Evolutionary conservation across 2,797 vertebrate genomes (phyloP).

Genomic region (Kryptopterus vitreolus): DNA sequence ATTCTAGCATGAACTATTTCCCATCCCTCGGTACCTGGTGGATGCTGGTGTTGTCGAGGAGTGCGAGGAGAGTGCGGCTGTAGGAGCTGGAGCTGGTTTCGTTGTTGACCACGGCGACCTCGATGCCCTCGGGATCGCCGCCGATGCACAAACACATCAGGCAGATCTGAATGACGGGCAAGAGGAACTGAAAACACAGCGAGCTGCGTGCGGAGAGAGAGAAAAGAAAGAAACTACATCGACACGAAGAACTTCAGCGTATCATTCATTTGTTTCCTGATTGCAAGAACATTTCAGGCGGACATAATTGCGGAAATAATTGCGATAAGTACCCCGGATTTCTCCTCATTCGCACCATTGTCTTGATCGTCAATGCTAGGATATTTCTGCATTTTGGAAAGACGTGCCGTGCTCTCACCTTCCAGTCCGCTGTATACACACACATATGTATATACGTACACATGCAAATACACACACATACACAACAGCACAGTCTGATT

Average conservation of each 20-base stretch:
- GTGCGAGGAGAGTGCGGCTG: constrained; percentile 70
- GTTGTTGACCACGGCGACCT: constrained; percentile 79
- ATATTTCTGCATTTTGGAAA: constrained; percentile 79
- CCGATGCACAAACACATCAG: constrained; percentile 79
- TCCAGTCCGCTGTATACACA: constrained; percentile 71
- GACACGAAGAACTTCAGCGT: background rate
- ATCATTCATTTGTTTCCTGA: no score
- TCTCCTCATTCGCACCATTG: constrained; percentile 78
- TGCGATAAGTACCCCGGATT: constrained; percentile 69
- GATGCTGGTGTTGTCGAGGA: constrained; percentile 77
- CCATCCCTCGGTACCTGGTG: constrained; percentile 64
- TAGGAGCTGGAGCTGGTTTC: constrained; percentile 66
- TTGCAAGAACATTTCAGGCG: background rate
- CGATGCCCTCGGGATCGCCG: constrained; percentile 71
- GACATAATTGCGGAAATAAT: no score
- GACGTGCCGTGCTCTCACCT: constrained; percentile 67
- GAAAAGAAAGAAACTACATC: background rate
- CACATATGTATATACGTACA: constrained; percentile 38
- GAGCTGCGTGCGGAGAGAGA: constrained; percentile 69
- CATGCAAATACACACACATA: constrained; percentile 28
- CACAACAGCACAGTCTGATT: background rate
- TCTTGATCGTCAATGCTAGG: constrained; percentile 75
- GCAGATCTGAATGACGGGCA: constrained; percentile 80
- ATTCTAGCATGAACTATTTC: background rate
- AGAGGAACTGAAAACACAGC: constrained; percentile 79